These are phyloP conservation scores for Cataglyphis cursor DNA, from an alignment of 2,888 invertebrate species.

Conservation along the genomic window DNA sequence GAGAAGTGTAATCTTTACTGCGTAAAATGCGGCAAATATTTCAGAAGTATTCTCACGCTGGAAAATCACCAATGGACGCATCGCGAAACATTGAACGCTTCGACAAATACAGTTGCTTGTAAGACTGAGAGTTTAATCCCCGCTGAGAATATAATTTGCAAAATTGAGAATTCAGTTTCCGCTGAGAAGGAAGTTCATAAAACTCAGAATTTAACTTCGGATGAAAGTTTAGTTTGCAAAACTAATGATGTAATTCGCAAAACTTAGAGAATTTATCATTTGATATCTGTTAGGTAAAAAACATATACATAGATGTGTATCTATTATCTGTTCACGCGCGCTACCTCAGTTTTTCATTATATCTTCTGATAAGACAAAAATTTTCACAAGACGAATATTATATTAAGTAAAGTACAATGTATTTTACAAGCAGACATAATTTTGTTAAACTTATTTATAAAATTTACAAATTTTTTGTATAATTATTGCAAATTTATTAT, in stretches of 20 bases:
- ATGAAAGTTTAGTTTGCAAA: constrained; percentile 28
- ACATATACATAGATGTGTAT: neutral
- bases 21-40: constrained; percentile 80
- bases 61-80: constrained; percentile 77
- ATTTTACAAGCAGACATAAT: neutral
- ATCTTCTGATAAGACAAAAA: neutral
- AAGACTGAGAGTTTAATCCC: constrained; percentile 3
- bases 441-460: constrained; percentile 17
- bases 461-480: neutral
- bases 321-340: neutral
- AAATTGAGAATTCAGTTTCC: constrained; percentile 23
- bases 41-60: constrained; percentile 80
- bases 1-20: constrained; percentile 82
- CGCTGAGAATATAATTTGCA: constrained; percentile 2
- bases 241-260: constrained; percentile 6
- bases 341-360: constrained; percentile 8
- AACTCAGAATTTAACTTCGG: neutral
- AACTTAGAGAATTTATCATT: constrained; percentile 10
- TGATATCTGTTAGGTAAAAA: constrained; percentile 23
- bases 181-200: neutral
- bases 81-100: constrained; percentile 26
- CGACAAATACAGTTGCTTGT: neutral
- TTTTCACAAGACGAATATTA: constrained; percentile 1
- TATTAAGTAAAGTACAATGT: neutral
- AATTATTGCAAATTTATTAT: constrained; percentile 2